phyloP scores from a whole-genome alignment of 2,113 vertebrate species.

The Atractosteus spatula region DNA sequence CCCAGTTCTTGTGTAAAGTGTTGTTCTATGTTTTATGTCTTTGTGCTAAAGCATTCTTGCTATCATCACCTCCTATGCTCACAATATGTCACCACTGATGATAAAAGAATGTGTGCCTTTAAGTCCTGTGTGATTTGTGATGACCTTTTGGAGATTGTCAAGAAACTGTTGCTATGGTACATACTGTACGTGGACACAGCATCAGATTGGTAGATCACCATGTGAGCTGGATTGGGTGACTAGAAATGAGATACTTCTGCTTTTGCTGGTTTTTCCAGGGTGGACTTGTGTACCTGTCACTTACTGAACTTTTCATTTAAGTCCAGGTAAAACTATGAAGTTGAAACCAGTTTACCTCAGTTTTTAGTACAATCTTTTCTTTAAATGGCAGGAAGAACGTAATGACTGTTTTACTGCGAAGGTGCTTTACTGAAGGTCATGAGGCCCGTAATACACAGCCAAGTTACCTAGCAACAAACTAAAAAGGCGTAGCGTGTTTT shows the following conservation, averaged over 20 bases:
- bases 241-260: not conserved
- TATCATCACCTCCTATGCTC: not conserved
- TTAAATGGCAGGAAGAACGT: not conserved
- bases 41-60: not conserved
- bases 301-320: too few relatives aligned
- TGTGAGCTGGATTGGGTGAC: not conserved
- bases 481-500: too few relatives aligned
- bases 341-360: not conserved
- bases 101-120: too few relatives aligned
- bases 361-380: not conserved
- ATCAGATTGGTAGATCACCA: too few relatives aligned
- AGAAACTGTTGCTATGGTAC: slow-evolving; percentile 11
- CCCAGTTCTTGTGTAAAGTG: too few relatives aligned
- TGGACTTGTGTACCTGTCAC: not conserved
- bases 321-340: too few relatives aligned
- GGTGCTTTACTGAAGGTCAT: slow-evolving; percentile 4
- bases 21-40: not conserved
- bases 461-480: too few relatives aligned
- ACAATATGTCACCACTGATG: too few relatives aligned
- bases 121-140: not conserved
- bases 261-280: not conserved
- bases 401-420: not conserved
- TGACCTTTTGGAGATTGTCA: slow-evolving; percentile 4
- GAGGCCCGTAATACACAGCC: not conserved
- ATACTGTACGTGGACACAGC: not conserved